Evolutionary conservation across 2,113 vertebrate species (phyloP).

Genomic region (Eulemur macaco): DNA sequence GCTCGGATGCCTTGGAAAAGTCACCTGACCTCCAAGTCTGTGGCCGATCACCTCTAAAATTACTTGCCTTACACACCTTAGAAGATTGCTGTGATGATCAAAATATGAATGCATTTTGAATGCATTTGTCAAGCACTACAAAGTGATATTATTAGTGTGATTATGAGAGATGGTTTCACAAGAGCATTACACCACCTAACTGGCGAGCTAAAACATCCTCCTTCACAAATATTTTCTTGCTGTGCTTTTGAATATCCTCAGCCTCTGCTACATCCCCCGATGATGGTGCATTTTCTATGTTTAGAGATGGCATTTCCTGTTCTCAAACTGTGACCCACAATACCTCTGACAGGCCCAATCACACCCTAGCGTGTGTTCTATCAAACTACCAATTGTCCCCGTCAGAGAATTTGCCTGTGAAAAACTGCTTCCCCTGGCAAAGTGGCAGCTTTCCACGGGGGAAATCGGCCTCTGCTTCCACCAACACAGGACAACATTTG

Average conservation of each 20-base stretch:
- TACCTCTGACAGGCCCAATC: background rate
- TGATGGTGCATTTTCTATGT: background rate
- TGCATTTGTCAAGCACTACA: background rate
- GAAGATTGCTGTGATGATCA: background rate
- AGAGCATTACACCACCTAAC: background rate
- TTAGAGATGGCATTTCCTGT: background rate
- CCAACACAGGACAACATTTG: background rate
- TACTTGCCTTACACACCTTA: background rate
- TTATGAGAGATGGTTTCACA: accelerated
- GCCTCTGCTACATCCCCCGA: accelerated
- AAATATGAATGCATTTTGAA: background rate
- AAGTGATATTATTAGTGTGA: background rate
- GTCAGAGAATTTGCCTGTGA: background rate
- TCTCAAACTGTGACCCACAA: background rate
- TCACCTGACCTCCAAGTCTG: no score
- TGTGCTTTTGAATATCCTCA: accelerated
- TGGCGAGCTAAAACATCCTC: background rate
- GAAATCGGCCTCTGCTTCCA: background rate
- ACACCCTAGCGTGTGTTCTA: accelerated
- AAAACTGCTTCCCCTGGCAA: background rate
- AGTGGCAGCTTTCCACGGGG: background rate
- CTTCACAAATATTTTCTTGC: background rate
- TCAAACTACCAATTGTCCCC: background rate
- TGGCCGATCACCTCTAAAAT: background rate
- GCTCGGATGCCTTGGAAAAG: background rate